Evolutionary conservation across 2,888 invertebrate species (phyloP).

Genomic region (Eilema depressum): DNA sequence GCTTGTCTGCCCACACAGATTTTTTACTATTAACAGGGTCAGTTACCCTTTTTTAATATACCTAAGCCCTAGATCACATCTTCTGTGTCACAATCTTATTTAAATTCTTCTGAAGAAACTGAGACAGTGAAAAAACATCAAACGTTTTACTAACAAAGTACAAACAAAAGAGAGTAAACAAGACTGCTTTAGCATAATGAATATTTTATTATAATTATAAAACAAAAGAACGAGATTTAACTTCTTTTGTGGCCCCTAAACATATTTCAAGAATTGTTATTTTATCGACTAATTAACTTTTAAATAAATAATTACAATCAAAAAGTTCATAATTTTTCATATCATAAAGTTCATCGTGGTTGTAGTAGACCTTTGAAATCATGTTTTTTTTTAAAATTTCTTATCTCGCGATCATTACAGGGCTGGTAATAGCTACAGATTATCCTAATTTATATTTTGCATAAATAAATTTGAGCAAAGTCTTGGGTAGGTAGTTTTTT

Average conservation of each 20-base stretch:
- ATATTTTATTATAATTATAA: neutral
- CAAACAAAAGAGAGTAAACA: neutral
- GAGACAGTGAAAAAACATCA: neutral
- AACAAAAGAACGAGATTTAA: neutral
- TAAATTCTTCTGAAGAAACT: too few relatives aligned
- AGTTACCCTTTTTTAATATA: neutral
- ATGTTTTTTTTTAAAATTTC: too few relatives aligned
- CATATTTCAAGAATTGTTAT: neutral
- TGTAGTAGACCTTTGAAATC: too few relatives aligned
- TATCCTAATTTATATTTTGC: neutral
- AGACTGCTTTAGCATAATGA: constrained; percentile 2
- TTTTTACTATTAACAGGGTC: neutral
- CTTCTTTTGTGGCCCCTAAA: neutral
- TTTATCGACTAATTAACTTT: neutral
- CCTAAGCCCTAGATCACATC: too few relatives aligned
- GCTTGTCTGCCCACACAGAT: too few relatives aligned
- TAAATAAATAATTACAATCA: neutral
- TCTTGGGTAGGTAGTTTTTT: neutral
- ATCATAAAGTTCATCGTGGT: neutral
- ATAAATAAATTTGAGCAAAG: neutral
- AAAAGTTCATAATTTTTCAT: neutral
- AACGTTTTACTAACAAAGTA: neutral
- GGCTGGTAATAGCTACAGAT: neutral
- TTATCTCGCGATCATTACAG: too few relatives aligned
- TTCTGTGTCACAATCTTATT: too few relatives aligned